A percentile compares a stretch with the other conserved stretches of the same genome.
Evolutionary conservation across 2,888 invertebrate species (phyloP).

Genomic region (Drosophila subsilvestris): DNA sequence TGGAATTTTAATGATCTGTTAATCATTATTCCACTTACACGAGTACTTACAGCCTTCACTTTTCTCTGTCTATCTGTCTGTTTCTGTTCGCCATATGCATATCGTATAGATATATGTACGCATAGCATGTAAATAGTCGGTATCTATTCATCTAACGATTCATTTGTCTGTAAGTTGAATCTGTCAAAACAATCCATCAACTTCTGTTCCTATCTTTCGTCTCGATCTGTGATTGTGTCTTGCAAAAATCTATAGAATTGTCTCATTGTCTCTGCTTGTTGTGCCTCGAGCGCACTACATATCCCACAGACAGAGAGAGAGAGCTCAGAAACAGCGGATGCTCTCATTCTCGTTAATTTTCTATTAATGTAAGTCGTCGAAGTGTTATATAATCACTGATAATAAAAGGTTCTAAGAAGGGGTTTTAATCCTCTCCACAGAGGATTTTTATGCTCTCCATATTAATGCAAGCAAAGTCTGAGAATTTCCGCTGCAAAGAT

Average conservation of each 20-base stretch:
- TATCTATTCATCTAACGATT: constrained; percentile 1
- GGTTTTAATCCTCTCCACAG: no score
- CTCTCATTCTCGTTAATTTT: no score
- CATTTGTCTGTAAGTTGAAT: constrained; percentile 1
- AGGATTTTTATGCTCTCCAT: no score
- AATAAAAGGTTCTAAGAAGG: no score
- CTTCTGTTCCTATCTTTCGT: neutral
- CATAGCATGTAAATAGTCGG: neutral
- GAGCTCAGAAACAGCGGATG: no score
- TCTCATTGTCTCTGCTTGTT: neutral
- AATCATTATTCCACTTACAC: neutral
- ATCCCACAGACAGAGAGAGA: no score
- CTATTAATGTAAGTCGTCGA: no score
- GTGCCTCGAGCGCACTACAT: no score
- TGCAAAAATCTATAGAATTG: neutral
- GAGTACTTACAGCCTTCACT: neutral
- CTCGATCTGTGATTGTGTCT: neutral
- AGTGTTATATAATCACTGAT: no score
- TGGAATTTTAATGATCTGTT: neutral
- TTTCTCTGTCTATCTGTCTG: neutral
- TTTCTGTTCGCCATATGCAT: neutral
- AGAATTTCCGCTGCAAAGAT: neutral
- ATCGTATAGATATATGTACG: neutral
- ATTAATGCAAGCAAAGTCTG: neutral
- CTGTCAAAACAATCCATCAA: neutral